phyloP scores from a whole-genome alignment of 2,888 invertebrate species.

The Acholoe squamosa region DNA sequence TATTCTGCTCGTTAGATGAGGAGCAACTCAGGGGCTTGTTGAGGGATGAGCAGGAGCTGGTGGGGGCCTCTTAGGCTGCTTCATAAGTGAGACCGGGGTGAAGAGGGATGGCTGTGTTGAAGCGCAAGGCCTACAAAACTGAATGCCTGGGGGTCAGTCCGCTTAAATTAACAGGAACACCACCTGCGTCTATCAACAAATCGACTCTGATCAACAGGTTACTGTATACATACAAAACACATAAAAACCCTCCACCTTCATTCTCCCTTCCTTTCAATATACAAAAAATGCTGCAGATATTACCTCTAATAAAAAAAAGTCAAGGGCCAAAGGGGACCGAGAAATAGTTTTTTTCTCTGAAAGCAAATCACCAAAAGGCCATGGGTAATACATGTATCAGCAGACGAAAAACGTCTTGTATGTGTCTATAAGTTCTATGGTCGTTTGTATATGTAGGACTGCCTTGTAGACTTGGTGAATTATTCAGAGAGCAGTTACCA shows the following conservation, averaged over 20 bases:
- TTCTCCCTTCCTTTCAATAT: not conserved
- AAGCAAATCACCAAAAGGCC: not conserved
- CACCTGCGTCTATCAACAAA: slow-evolving; percentile 28
- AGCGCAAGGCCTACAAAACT: not conserved
- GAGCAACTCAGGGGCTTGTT: not conserved
- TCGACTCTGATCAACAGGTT: not conserved
- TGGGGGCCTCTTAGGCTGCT: not conserved
- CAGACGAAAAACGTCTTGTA: not conserved
- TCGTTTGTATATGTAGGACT: not conserved
- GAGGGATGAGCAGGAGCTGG: not conserved
- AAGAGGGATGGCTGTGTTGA: not conserved
- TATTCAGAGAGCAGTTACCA: not conserved
- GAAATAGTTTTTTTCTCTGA: not conserved
- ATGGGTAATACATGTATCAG: too few species aligned
- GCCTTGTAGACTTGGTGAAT: not conserved
- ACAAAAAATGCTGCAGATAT: too few species aligned
- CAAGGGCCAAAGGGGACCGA: not conserved
- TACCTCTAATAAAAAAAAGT: not conserved
- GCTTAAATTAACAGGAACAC: not conserved
- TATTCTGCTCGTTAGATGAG: slow-evolving; percentile 47
- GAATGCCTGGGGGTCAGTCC: not conserved
- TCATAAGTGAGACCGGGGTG: not conserved
- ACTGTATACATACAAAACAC: too few species aligned
- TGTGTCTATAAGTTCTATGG: not conserved
- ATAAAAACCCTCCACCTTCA: not conserved